phyloP scores from a whole-genome alignment of 2,113 vertebrate genomes.

The Caretta caretta region DNA sequence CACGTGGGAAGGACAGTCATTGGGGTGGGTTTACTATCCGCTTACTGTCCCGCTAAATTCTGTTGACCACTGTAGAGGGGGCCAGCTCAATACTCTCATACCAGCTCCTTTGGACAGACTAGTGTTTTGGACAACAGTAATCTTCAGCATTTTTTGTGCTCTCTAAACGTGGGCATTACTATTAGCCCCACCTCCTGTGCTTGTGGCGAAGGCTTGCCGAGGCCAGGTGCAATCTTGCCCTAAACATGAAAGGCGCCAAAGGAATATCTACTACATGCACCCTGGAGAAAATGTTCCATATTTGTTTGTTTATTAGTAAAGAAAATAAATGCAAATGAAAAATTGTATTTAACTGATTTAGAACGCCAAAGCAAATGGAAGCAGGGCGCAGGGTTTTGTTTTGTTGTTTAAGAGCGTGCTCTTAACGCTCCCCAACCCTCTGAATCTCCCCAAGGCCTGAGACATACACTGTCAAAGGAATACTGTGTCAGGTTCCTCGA shows the following conservation, averaged over 20 bases:
- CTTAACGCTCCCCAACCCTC: neutral
- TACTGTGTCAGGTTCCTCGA: neutral
- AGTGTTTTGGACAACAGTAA: neutral
- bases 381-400: neutral
- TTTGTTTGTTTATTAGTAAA: neutral
- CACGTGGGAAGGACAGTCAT: neutral
- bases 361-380: neutral
- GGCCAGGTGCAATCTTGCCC: neutral
- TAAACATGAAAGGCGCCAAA: neutral
- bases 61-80: neutral
- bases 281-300: neutral
- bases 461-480: neutral
- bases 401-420: neutral
- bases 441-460: neutral
- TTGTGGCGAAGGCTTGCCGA: neutral
- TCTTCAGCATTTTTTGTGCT: constrained; percentile 9
- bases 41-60: neutral
- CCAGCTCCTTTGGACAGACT: neutral
- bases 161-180: neutral
- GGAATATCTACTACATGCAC: neutral
- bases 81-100: neutral
- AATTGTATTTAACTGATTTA: neutral
- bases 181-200: neutral
- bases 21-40: constrained; percentile 8
- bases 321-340: neutral